phyloP scores from a whole-genome alignment of 2,797 vertebrate species.

The Alca torda region DNA sequence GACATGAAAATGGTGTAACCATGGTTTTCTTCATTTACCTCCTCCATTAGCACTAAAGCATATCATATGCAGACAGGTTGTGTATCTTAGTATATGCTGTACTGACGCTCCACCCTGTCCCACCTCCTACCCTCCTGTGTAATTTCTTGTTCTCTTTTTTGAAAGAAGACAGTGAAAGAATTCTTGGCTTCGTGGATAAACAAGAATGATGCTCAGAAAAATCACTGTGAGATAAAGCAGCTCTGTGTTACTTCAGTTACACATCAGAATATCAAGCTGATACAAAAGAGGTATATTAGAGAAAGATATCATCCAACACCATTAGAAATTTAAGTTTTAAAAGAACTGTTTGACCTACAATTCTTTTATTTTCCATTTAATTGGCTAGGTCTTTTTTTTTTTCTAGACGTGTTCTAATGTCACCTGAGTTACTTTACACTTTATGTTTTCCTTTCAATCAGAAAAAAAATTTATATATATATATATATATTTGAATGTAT shows the following conservation, averaged over 20 bases:
- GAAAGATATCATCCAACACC: background rate
- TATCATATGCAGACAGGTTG: background rate
- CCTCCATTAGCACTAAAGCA: background rate
- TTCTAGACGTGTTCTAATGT: background rate
- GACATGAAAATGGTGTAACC: background rate
- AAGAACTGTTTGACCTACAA: background rate
- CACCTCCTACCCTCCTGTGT: background rate
- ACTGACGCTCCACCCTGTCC: background rate
- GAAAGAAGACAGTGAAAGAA: background rate
- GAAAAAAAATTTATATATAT: background rate
- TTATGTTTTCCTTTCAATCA: background rate
- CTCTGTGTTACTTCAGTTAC: background rate
- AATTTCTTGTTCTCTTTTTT: background rate
- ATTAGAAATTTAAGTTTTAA: background rate
- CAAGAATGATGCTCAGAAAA: background rate
- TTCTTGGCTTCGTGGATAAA: background rate
- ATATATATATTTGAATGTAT: background rate
- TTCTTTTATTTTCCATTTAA: background rate
- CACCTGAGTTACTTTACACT: slow-evolving; percentile 11
- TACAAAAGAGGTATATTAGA: slow-evolving; percentile 11
- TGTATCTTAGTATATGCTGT: background rate
- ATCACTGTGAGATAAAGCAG: background rate
- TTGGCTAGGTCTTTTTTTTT: background rate
- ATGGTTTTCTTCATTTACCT: background rate
- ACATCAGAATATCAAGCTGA: background rate